Conservation (phyloP, 2,113 vertebrate species). For the Sisor rabdophorus region DNA sequence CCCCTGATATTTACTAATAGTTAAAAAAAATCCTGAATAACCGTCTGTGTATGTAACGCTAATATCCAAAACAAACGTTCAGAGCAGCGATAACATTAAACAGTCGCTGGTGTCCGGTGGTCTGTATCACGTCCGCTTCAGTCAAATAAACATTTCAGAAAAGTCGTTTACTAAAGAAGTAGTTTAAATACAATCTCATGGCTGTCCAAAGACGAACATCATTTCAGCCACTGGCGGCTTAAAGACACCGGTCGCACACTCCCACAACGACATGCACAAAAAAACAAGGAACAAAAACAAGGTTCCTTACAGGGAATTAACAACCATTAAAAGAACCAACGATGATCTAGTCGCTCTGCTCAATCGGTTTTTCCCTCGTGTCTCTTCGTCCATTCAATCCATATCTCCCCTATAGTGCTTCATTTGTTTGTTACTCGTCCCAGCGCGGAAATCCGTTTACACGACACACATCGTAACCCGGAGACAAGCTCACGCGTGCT, state of each 20-base stretch:
- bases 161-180: not conserved
- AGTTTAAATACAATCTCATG: not conserved
- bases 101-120: not conserved
- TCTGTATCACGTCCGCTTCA: not conserved
- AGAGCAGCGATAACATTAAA: not conserved
- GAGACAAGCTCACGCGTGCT: not conserved
- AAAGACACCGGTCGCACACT: not conserved
- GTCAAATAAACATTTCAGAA: not conserved
- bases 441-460: not conserved
- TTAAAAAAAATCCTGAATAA: conserved; percentile 12
- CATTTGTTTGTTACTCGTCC: conserved; percentile 12
- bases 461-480: not conserved
- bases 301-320: not conserved
- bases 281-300: conserved; percentile 2
- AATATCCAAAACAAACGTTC: not conserved
- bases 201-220: not conserved
- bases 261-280: not conserved
- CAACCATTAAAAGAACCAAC: too few species aligned
- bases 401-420: not conserved
- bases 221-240: not conserved
- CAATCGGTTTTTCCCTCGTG: not conserved
- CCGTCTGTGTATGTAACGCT: not conserved
- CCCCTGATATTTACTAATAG: conserved; percentile 18
- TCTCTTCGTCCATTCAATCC: not conserved
- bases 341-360: not conserved